These are phyloP conservation scores for Bhutanitis thaidina DNA, from an alignment of 2,888 invertebrate genomes.

Conservation along the genomic window DNA sequence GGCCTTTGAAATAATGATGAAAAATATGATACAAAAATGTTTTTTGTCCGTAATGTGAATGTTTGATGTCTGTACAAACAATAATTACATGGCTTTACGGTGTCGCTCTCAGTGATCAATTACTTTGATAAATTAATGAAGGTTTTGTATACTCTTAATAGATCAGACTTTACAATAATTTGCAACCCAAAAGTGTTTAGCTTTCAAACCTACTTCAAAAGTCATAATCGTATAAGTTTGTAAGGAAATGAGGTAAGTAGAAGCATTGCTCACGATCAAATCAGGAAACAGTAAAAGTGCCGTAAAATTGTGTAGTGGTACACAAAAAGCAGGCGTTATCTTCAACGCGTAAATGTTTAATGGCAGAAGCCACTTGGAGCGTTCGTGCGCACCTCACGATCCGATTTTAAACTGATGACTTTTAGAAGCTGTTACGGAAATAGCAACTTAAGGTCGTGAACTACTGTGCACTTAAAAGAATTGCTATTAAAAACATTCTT, in stretches of 20 bases:
- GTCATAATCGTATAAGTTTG: slow-evolving; percentile 51
- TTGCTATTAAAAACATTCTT: slow-evolving; percentile 31
- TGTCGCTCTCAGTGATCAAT: background rate
- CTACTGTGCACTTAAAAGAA: slow-evolving; percentile 53
- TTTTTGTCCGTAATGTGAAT: slow-evolving; percentile 11
- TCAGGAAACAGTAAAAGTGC: slow-evolving; percentile 65
- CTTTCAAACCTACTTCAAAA: slow-evolving; percentile 27
- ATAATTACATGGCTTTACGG: slow-evolving; percentile 6
- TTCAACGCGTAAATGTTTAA: slow-evolving; percentile 70
- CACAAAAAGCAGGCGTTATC: slow-evolving; percentile 70
- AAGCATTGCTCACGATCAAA: slow-evolving; percentile 51
- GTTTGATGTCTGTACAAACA: slow-evolving; percentile 15
- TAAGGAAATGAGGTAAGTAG: slow-evolving; percentile 51
- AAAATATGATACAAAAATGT: slow-evolving; percentile 12
- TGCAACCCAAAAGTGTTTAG: background rate
- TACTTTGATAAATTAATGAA: no score
- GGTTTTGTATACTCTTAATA: no score
- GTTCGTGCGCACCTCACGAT: slow-evolving; percentile 52
- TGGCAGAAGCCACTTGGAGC: slow-evolving; percentile 50
- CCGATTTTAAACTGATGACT: slow-evolving; percentile 74
- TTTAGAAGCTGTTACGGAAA: slow-evolving; percentile 62
- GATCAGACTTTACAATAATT: no score
- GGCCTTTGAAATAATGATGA: slow-evolving; percentile 19
- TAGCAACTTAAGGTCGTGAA: slow-evolving; percentile 61
- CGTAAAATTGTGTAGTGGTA: slow-evolving; percentile 62